Percentiles rank a stretch among this genome's conserved stretches.
Conservation (phyloP, 2,888 invertebrate genomes). For the Apodemia duryi region DNA sequence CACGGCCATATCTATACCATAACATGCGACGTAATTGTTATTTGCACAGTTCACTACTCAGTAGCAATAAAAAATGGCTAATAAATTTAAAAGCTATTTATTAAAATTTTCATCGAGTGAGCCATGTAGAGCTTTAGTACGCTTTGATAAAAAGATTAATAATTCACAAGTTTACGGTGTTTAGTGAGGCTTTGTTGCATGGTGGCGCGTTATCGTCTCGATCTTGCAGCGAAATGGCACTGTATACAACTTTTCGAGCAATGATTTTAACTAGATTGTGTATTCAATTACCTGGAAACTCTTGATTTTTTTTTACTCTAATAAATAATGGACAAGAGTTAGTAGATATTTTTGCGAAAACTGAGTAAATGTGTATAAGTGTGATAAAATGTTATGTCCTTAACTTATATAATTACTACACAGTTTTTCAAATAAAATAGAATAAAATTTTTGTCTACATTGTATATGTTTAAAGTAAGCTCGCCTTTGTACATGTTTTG, state of each 20-base stretch:
- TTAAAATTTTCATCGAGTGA: conserved; percentile 70
- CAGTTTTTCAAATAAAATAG: too few relatives aligned
- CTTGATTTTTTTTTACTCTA: too few relatives aligned
- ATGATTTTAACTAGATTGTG: not conserved
- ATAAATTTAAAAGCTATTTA: conserved; percentile 67
- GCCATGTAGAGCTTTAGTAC: conserved; percentile 47
- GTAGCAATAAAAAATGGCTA: conserved; percentile 25
- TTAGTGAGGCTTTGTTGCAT: conserved; percentile 69
- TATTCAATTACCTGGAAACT: not conserved
- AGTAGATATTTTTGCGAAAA: too few relatives aligned
- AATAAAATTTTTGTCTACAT: too few relatives aligned
- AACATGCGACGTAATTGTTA: conserved; percentile 23
- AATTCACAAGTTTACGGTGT: conserved; percentile 78
- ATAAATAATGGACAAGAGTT: too few relatives aligned
- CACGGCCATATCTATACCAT: not conserved
- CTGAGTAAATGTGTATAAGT: too few relatives aligned
- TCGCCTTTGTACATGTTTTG: too few relatives aligned
- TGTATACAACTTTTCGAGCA: conserved; percentile 29
- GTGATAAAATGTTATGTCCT: too few relatives aligned
- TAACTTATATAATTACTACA: too few relatives aligned
- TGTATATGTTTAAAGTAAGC: too few relatives aligned
- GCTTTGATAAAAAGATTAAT: conserved; percentile 67
- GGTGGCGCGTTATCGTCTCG: conserved; percentile 56
- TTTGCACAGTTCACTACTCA: conserved; percentile 21
- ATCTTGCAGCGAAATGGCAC: conserved; percentile 60